Evolutionary conservation across 2,797 vertebrate species (phyloP).

Genomic region (Podargus strigoides): DNA sequence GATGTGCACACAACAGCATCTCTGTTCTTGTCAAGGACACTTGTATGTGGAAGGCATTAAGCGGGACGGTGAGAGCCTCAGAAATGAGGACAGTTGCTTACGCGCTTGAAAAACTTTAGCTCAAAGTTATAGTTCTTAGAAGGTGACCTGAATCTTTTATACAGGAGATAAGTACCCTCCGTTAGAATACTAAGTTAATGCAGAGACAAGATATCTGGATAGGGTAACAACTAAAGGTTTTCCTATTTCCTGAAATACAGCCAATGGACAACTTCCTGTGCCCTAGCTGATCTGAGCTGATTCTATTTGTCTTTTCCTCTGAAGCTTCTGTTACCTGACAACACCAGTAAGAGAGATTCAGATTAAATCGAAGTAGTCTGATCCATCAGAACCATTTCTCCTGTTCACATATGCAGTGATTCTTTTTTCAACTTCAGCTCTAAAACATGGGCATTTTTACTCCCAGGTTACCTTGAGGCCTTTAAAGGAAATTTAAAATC

Average conservation of each 20-base stretch:
- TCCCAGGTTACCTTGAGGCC: background rate
- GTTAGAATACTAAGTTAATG: background rate
- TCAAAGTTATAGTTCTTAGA: background rate
- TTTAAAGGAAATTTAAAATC: background rate
- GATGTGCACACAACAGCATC: background rate
- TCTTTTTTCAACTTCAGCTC: background rate
- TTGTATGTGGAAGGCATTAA: background rate
- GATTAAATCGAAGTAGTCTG: background rate
- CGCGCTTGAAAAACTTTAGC: fast-evolving
- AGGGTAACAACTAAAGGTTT: background rate
- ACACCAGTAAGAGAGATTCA: background rate
- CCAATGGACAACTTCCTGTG: background rate
- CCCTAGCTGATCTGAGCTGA: background rate
- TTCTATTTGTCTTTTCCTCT: background rate
- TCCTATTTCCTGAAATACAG: background rate
- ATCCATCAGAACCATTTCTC: background rate
- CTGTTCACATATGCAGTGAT: background rate
- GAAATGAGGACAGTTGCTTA: background rate
- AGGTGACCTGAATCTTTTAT: background rate
- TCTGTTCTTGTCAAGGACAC: background rate
- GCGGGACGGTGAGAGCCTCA: background rate
- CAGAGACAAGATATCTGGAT: background rate
- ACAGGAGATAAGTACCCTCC: background rate
- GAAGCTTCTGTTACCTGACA: background rate
- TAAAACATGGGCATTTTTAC: background rate